A percentile compares a stretch with the other conserved stretches of the same genome.
Evolutionary conservation across 2,113 vertebrate genomes (phyloP).

Genomic region (Irena cyanogastra): DNA sequence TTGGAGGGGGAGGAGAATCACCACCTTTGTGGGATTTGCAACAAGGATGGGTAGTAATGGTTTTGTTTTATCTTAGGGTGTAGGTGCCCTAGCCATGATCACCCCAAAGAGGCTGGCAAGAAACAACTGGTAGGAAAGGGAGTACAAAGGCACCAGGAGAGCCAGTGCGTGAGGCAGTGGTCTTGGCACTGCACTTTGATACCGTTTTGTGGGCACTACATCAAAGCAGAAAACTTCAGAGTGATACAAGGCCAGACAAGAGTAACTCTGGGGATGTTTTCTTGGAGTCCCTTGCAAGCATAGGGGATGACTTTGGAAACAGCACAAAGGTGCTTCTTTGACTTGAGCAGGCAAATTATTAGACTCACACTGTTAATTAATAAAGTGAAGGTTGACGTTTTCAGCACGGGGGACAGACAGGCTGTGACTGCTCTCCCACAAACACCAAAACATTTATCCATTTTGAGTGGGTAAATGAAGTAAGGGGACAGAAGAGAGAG

Average conservation of each 20-base stretch:
- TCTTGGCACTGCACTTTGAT: slow-evolving; percentile 39
- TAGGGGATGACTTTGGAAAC: neutral
- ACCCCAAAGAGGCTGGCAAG: slow-evolving; percentile 23
- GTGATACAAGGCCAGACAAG: neutral
- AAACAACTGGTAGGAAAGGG: slow-evolving; percentile 15
- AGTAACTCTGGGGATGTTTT: slow-evolving; percentile 14
- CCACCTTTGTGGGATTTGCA: slow-evolving; percentile 26
- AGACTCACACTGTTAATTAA: neutral
- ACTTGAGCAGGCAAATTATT: neutral
- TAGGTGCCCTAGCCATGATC: slow-evolving; percentile 28
- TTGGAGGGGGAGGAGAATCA: neutral
- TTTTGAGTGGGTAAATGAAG: neutral
- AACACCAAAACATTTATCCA: neutral
- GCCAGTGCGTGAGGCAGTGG: neutral
- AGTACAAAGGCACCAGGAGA: slow-evolving; percentile 38
- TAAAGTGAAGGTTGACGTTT: neutral
- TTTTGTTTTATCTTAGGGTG: slow-evolving; percentile 44
- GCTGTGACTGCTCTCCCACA: neutral
- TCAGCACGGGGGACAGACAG: neutral
- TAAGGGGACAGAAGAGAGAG: neutral
- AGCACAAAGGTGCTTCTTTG: neutral
- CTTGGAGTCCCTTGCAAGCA: neutral
- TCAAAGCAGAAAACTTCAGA: slow-evolving; percentile 53
- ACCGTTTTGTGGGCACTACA: neutral
- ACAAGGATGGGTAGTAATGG: neutral